Base-by-base conservation (phyloP, 2,888 invertebrate species). In the Sthenelais limicola region DNA sequence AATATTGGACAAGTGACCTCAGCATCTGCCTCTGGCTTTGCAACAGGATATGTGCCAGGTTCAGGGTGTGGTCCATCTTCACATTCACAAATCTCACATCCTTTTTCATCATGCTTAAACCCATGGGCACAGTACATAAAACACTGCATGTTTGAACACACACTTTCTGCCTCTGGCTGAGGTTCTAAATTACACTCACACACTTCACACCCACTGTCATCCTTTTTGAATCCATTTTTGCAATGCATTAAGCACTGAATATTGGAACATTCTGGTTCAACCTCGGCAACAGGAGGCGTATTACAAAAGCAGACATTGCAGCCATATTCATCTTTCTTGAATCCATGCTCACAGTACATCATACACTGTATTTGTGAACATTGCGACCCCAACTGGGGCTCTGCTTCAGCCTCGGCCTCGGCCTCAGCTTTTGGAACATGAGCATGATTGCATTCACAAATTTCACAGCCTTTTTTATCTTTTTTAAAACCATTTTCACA, bases 61-160 rank as follows among this genome's bases (percentile, higher is more conserved):
- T 43, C 12, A 43, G 18, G 9, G 18, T 9, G 43, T 12, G 43
- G 18, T 9, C 43, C 9, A 12, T 18, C 5, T 7, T 62, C 38
- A 62, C 62, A 62, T n/a, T 33, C 33, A 35, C 43, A 43, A 9
- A 43, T 43, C 12, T 43, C 43, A 43, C 43, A 75, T 5, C 73
- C 73, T 15, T 73, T 38, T 18, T 54, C 69, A 43, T 70, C 71
- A 15, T 68, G 21, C 58, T 68, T 21, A 26, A 35, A 62, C 33
- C 73, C 73, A 30, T 56, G 35, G 48, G 54, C 49, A 33, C 76
- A 76, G 58, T 76, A 58, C 73, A 62, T 73, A 15, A 18, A n/a
- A 47, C 77, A 77, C 47, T 52, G 52, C 47, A 28, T n/a, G 28
- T 32, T 30, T 3, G 71, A 32, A 33, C 28, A 72, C n/a, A 3